These are phyloP conservation scores for Clarias magur DNA, from an alignment of 2,113 vertebrate genomes.

Conservation along the genomic window DNA sequence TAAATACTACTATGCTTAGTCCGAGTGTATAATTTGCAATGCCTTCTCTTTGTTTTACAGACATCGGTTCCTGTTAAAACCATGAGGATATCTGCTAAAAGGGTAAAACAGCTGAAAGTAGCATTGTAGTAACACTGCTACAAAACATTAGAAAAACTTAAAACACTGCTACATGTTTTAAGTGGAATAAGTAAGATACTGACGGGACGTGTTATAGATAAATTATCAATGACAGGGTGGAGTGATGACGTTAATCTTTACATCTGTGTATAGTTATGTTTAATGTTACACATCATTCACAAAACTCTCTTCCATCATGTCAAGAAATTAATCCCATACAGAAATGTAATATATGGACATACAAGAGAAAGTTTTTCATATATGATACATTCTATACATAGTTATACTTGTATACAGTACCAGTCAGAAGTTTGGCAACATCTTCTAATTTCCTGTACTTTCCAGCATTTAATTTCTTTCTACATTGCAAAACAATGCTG, in stretches of 20 bases:
- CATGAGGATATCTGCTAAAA: constrained; percentile 82
- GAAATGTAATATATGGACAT: too few relatives aligned
- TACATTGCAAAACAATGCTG: too few relatives aligned
- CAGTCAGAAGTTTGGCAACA: too few relatives aligned
- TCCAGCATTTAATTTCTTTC: too few relatives aligned
- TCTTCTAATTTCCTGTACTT: too few relatives aligned
- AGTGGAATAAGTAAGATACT: not conserved
- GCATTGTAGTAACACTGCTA: not conserved
- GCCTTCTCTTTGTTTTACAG: constrained; percentile 58
- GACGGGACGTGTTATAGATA: not conserved
- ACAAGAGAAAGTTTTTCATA: too few relatives aligned
- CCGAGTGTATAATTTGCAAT: not conserved
- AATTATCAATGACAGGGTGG: not conserved
- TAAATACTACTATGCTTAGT: not conserved
- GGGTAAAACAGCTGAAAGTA: constrained; percentile 66
- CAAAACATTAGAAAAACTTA: not conserved
- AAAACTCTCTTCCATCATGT: not conserved
- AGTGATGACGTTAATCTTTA: not conserved
- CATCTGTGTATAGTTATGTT: not conserved
- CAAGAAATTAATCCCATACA: too few relatives aligned
- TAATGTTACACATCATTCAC: not conserved
- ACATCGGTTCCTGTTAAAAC: constrained; percentile 76
- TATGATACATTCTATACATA: too few relatives aligned
- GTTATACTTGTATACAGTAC: too few relatives aligned
- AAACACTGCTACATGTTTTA: not conserved